phyloP scores from a whole-genome alignment of 1,140 invertebrate species.

The Whitmania pigra region DNA sequence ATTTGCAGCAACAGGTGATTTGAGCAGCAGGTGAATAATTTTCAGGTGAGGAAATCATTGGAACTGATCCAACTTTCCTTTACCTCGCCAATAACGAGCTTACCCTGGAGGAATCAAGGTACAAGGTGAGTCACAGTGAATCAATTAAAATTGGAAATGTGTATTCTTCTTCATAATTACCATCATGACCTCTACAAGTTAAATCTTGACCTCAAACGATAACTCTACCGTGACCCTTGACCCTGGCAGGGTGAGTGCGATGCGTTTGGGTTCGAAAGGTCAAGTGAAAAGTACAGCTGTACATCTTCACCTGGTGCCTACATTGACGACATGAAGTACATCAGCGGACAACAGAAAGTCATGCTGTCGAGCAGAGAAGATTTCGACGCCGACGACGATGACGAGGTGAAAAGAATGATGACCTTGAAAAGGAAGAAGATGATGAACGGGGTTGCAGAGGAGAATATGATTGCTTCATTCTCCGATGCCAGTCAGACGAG shows the following conservation, averaged over 20 bases:
- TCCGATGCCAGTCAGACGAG: slow-evolving; percentile 10
- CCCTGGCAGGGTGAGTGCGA: not conserved
- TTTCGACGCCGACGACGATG: not conserved
- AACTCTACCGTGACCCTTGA: not conserved
- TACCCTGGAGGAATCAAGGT: not conserved
- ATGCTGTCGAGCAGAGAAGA: not conserved
- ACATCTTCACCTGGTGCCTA: slow-evolving; percentile 6
- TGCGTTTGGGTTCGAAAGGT: slow-evolving; percentile 11
- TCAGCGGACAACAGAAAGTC: not conserved
- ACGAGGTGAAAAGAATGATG: slow-evolving; percentile 6
- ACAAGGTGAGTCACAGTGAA: not conserved
- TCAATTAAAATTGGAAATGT: too few species aligned
- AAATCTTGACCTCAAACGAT: not conserved
- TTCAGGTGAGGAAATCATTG: slow-evolving; percentile 69
- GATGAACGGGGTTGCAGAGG: not conserved
- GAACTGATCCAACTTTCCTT: slow-evolving; percentile 77
- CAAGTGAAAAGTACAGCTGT: slow-evolving; percentile 6
- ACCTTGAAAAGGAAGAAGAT: not conserved
- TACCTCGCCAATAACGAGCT: slow-evolving; percentile 75
- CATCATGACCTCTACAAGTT: too few species aligned
- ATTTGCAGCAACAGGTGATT: not conserved
- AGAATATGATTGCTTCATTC: slow-evolving; percentile 16
- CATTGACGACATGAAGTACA: slow-evolving; percentile 18
- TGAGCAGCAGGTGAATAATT: not conserved
- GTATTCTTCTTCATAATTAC: too few species aligned